Conservation (phyloP, 2,797 vertebrate species). For the Carcharodon carcharias region DNA sequence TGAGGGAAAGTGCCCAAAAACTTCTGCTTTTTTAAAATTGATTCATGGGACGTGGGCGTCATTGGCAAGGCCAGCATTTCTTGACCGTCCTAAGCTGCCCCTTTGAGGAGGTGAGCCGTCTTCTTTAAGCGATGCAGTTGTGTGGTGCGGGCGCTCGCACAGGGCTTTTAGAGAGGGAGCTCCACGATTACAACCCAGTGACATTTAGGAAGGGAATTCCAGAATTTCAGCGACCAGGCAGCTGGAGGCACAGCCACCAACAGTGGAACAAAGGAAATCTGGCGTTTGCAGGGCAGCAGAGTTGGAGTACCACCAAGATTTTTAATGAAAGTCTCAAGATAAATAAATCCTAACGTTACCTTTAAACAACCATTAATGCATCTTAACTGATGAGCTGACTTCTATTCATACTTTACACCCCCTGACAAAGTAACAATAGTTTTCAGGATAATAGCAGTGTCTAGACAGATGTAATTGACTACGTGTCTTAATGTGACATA, state of each 20-base stretch:
- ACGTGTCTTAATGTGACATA: not conserved
- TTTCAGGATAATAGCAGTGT: not conserved
- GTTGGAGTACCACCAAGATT: not conserved
- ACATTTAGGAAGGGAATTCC: not conserved
- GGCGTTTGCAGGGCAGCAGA: not conserved
- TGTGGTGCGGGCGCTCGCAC: not conserved
- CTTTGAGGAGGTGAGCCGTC: not conserved
- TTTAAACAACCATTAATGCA: not conserved
- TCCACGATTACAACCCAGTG: not conserved
- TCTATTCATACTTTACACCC: not conserved
- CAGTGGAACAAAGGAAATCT: not conserved
- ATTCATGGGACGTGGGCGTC: not conserved
- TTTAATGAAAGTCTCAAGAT: not conserved
- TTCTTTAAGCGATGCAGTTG: not conserved
- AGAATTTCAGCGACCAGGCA: not conserved
- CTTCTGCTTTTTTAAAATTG: not conserved
- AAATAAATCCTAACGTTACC: not conserved
- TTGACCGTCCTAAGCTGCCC: not conserved
- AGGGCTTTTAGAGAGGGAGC: not conserved
- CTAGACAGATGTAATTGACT: not conserved
- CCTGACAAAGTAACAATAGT: not conserved
- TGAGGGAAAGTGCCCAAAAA: not conserved
- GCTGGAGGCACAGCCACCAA: no score
- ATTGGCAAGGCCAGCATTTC: not conserved
- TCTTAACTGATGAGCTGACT: not conserved